Base-by-base conservation (phyloP, 2,888 invertebrate genomes). In the Endomychus coccineus region DNA sequence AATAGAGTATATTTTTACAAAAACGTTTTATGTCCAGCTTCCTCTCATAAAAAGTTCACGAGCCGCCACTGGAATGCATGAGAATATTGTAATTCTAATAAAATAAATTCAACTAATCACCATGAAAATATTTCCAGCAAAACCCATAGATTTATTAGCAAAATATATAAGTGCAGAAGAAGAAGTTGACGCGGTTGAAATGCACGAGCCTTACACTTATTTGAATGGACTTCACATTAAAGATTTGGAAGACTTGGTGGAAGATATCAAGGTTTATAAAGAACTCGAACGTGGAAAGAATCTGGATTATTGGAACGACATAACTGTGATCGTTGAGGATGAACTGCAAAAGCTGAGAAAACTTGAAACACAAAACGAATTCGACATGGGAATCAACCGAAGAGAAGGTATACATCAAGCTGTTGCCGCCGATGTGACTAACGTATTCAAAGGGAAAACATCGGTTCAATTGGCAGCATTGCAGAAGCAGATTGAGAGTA, bases 191-290 rank as follows among this genome's bases (percentile, higher is more conserved):
- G 88, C 92, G 0, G 83, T 96, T 14, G 96, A 97, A 70, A 91
- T 98, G 89, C 92, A 95, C 59, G 96, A 98, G 62, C 97, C 98
- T 0, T 94, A 96, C 61, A 87, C 88, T 0, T 94, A 94, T 61
- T 74, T 98, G 1, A 88, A 91, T 58, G 95, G 96, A 0, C 70
- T 97, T 36, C 83, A 84, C 10, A 76, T 85, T 4, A 80, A 83
- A 48, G 97, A 98, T 64, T 70, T 97, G 13, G 97, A 98, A 62
- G 98, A 98, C 68, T 70, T 98, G 10, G 73, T 95, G 1, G 96
- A 88, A 51, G 98, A 99, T 59, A 97, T 99, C 38, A 89, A 91
- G 66, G 87, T 88, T 5, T 94, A 96, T 66, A 84, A 89, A 60
- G 87, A 94, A 68, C 67, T 97, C 51, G 96, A 97, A 67, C 78